These are phyloP conservation scores for Mobula birostris DNA, from an alignment of 2,113 vertebrate genomes.

Conservation along the genomic window DNA sequence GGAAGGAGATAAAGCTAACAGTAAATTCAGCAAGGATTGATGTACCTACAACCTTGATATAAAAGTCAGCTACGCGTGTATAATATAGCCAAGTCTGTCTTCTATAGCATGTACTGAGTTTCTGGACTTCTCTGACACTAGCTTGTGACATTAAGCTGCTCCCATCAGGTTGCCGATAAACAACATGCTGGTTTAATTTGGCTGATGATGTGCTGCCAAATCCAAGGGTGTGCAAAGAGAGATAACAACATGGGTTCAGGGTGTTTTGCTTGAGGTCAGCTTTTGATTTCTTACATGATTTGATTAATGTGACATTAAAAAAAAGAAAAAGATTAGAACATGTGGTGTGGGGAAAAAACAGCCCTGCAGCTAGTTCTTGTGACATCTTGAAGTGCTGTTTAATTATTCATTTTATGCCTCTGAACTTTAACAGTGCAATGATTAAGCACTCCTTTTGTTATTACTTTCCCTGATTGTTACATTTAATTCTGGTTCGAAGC, in stretches of 20 bases:
- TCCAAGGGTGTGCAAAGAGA: conserved; percentile 17
- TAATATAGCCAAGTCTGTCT: not conserved
- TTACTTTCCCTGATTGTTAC: conserved; percentile 19
- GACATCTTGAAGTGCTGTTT: not conserved
- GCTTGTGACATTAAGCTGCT: not conserved
- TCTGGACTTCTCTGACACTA: not conserved
- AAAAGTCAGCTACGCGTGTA: not conserved
- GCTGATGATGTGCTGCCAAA: not conserved
- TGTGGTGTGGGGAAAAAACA: not conserved
- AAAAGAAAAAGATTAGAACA: conserved; percentile 9
- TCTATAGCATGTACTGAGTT: not conserved
- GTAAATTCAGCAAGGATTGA: not conserved
- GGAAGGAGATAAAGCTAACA: not conserved
- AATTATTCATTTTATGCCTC: conserved; percentile 5
- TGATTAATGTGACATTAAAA: not conserved
- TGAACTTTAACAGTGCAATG: not conserved
- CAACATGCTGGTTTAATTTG: not conserved
- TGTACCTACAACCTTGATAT: not conserved
- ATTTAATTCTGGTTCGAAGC: not conserved
- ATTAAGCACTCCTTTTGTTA: conserved; percentile 1
- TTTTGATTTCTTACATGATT: conserved; percentile 32
- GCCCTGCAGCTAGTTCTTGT: not conserved
- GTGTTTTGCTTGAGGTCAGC: conserved; percentile 8
- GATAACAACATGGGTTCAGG: conserved; percentile 13
- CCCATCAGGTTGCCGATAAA: not conserved